Evolutionary conservation across 2,888 invertebrate genomes (phyloP), one percentile per base, ranked within the genome.

Genomic region (Dysmachus trigonus): DNA sequence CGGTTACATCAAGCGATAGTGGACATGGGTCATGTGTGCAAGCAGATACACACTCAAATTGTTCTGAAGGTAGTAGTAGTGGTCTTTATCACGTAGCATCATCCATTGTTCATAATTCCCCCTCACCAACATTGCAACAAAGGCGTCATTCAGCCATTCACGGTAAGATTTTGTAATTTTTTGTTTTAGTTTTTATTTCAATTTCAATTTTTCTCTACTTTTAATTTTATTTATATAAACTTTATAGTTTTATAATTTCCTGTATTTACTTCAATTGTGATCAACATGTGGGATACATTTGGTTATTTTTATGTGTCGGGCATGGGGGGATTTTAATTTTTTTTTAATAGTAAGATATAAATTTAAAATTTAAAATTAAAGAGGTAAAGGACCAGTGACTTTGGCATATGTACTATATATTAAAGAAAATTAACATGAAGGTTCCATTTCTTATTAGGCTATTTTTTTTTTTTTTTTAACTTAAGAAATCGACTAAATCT

Each of bases 1-100:
- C 98, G 89, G 96, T 97, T 90, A 97, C 97, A 89, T 98, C 98
- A 90, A 97, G 97, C 92, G 98, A 97, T 93, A 97, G 97, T 91
- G 97, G 97, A 90, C 97, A 97, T 93, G 96, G 96, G 90, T 96
- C 96, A 86, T 95, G 95, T 91, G 93, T 94, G 89, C 95, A 94
- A 91, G 93, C 93, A 31, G 89, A 89, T 86, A 88, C 87, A 77
- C 88, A 89, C 87, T 88, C 88, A 74, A 89, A 88, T 88, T 89
- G 89, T 87, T 88, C 88, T 47, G 89, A 89, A 81, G 84, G 86
- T 86, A 87, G 87, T 86, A 89, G 87, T 86, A 89, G 88, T 87
- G 89, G 89, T 86, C 86, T 89, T 18, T 90, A 89, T 88, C 89
- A 90, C 87, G 88, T 90, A 83, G 89, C 89, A 72, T 89, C 89